Conservation (phyloP, 1,140 invertebrate species). For the honey bee (Apis mellifera) region DNA sequence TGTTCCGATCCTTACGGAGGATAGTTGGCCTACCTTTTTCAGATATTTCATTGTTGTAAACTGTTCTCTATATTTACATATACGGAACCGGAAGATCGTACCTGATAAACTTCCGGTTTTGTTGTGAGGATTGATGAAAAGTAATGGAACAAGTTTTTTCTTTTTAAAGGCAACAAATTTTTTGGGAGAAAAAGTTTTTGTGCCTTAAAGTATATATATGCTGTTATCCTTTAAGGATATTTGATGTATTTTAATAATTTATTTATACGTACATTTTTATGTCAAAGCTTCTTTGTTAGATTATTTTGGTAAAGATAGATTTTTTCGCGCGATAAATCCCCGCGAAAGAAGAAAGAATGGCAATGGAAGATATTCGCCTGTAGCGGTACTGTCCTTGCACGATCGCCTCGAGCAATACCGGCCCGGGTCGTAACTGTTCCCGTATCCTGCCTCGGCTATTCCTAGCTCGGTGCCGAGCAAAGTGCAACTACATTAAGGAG, state of each 20-base stretch:
- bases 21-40: background rate
- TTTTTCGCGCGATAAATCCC: conserved; percentile 49
- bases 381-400: conserved; percentile 76
- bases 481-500: conserved; percentile 42
- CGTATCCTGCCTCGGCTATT: conserved; percentile 74
- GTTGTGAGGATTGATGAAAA: no score
- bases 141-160: no score
- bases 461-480: conserved; percentile 60
- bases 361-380: conserved; percentile 63
- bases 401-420: conserved; percentile 72
- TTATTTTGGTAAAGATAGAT: conserved; percentile 26
- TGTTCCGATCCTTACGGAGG: conserved; percentile 39
- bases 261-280: background rate
- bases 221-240: background rate
- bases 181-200: no score
- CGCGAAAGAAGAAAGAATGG: conserved; percentile 45
- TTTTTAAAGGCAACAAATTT: no score
- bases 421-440: conserved; percentile 72
- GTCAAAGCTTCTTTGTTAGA: background rate
- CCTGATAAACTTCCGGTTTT: no score
- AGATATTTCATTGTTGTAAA: background rate
- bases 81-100: background rate
- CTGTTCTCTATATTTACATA: background rate
- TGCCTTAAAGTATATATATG: background rate
- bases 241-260: background rate